Base-by-base conservation (phyloP, 1,140 invertebrate genomes). In the Drosophila biarmipes region DNA sequence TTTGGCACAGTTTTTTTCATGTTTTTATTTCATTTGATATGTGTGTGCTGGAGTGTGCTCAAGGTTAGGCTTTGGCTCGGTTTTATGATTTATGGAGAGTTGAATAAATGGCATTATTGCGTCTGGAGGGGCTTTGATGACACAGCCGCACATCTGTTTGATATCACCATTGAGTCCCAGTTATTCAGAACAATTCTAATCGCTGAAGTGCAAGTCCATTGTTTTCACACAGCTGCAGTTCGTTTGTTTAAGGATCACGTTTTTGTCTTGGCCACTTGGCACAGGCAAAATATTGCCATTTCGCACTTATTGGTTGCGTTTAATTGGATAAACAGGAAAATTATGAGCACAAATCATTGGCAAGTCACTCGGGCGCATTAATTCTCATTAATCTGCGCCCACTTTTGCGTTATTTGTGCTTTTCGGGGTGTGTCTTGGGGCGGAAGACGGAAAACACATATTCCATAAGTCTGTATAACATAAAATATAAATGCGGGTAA, bases 401-500 rank as follows among this genome's bases (percentile, higher is more conserved):
- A 14, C 12, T 31, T 49, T 31, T 43, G 38, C 27, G 7, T 35
- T 68, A 10, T 5, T 15, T 1, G 8, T 31, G 24, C 3, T 34
- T 27, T 27, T 11, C 34, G 15, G 19, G 64, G 53, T 8, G 53
- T 57, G 59, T 38, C 55, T 61, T 46, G 74, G 56, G 71, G 59
- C 59, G 48, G 52, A 66, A 42, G 40, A 49, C 42, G 56, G 54
- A 82, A 69, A 62, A 69, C 46, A 56, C 57, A 43, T 40, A 24
- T 62, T 48, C n/a, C 4, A 24, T 6, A 49, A 19, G 27, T 17
- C 15, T 27, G 78, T 55, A 63, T 66, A 59, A 63, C 62, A 84
- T 64, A 73, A 67, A 45, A 78, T 64, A 78, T 82, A 81, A 75
- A 87, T 82, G 66, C 58, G 66, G 56, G 49, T 78, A 69, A 87